Conservation (phyloP, 2,888 invertebrate genomes). For the Lochmaea crataegi region DNA sequence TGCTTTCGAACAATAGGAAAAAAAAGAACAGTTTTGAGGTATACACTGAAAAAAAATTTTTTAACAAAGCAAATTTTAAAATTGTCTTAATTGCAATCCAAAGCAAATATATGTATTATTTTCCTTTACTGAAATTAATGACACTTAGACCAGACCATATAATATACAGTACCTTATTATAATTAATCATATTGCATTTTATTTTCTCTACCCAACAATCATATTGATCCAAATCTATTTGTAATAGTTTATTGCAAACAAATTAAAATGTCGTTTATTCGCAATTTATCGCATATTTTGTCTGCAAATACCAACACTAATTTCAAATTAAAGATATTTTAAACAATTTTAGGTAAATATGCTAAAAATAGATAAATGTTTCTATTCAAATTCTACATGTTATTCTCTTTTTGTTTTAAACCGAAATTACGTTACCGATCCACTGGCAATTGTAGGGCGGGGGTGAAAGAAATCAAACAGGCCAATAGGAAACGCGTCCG, state of each 20-base stretch:
- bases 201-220: no score
- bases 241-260: conserved; percentile 1
- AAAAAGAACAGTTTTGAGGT: no score
- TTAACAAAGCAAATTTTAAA: no score
- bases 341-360: not conserved
- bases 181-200: no score
- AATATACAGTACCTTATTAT: no score
- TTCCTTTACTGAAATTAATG: no score
- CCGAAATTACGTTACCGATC: not conserved
- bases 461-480: conserved; percentile 53
- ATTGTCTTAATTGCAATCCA: no score
- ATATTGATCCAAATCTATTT: not conserved
- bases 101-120: no score
- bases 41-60: no score
- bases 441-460: conserved; percentile 38
- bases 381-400: not conserved
- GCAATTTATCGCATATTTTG: not conserved
- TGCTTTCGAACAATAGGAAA: no score
- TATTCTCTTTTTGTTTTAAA: not conserved
- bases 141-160: no score
- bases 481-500: conserved; percentile 60
- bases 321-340: not conserved
- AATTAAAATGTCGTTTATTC: not conserved
- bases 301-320: not conserved
- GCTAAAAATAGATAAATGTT: not conserved